These are phyloP conservation scores for Tetragnatha versicolor DNA, from an alignment of 1,140 invertebrate species.

Conservation along the genomic window DNA sequence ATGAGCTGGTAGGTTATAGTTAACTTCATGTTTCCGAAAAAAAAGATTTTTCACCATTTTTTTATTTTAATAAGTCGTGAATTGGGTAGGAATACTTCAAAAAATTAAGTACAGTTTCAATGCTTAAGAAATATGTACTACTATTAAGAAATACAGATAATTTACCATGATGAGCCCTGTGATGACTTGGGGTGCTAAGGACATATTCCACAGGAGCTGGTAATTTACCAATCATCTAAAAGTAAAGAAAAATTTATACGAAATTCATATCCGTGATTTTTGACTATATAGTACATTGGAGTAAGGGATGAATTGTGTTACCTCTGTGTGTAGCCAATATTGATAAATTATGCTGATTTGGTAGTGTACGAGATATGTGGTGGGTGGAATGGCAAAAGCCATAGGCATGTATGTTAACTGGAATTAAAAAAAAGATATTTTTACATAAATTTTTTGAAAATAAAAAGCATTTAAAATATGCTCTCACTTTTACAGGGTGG, in stretches of 20 bases:
- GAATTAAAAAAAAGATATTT: constrained; percentile 57
- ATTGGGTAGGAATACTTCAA: too few species aligned
- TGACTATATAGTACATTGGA: too few species aligned
- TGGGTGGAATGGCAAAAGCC: constrained; percentile 79
- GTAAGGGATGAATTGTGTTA: constrained; percentile 59
- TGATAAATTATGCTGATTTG: constrained; percentile 89
- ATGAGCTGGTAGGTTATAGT: too few species aligned
- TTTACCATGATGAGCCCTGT: constrained; percentile 87
- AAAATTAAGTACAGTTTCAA: neutral
- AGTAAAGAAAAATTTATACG: neutral
- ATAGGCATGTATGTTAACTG: constrained; percentile 87
- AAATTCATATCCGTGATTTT: neutral
- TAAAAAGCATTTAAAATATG: too few species aligned
- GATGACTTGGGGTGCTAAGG: constrained; percentile 87
- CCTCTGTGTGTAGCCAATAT: constrained; percentile 90
- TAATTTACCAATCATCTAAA: constrained; percentile 67
- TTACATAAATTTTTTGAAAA: too few species aligned
- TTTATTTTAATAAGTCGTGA: too few species aligned
- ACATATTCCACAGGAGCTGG: constrained; percentile 84
- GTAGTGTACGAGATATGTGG: constrained; percentile 82
- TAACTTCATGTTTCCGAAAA: too few species aligned
- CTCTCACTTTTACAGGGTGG: too few species aligned
- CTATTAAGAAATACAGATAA: neutral
- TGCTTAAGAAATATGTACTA: neutral
- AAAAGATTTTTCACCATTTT: too few species aligned